Evolutionary conservation across 2,888 invertebrate species (phyloP).

Genomic region (Charanyca ferruginea): DNA sequence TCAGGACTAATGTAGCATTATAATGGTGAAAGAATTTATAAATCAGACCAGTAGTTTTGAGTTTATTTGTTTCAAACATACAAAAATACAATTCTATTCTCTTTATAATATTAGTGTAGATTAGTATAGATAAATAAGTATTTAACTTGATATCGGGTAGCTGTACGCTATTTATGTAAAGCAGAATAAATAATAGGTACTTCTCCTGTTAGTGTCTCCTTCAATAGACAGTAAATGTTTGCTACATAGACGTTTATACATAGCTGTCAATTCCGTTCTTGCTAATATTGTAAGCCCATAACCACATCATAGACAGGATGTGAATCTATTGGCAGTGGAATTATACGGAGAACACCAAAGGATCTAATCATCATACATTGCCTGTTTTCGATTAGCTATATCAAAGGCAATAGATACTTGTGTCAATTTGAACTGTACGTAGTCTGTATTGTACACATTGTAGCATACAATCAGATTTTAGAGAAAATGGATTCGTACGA

Average conservation of each 20-base stretch:
- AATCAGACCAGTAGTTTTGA: too few species aligned
- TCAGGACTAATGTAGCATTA: too few species aligned
- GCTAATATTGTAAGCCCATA: slow-evolving; percentile 19
- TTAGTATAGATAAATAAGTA: too few species aligned
- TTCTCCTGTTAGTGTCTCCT: not conserved
- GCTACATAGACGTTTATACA: not conserved
- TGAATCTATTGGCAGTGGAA: slow-evolving; percentile 21
- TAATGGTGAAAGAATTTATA: too few species aligned
- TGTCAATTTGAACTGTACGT: too few species aligned
- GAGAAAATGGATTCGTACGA: not conserved
- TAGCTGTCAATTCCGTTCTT: slow-evolving; percentile 12
- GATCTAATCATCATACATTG: slow-evolving; percentile 40
- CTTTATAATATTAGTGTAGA: too few species aligned
- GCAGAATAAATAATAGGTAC: not conserved
- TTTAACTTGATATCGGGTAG: not conserved
- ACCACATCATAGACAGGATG: slow-evolving; percentile 5
- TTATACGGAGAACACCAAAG: slow-evolving; percentile 26
- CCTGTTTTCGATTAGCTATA: slow-evolving; percentile 27
- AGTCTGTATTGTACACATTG: not conserved
- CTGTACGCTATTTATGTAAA: not conserved
- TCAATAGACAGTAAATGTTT: not conserved
- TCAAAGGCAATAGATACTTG: slow-evolving; percentile 17
- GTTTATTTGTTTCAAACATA: too few species aligned
- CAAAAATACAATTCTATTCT: too few species aligned
- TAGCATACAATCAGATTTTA: not conserved